phyloP scores from a whole-genome alignment of 1,140 invertebrate species.

The Arion vulgaris region DNA sequence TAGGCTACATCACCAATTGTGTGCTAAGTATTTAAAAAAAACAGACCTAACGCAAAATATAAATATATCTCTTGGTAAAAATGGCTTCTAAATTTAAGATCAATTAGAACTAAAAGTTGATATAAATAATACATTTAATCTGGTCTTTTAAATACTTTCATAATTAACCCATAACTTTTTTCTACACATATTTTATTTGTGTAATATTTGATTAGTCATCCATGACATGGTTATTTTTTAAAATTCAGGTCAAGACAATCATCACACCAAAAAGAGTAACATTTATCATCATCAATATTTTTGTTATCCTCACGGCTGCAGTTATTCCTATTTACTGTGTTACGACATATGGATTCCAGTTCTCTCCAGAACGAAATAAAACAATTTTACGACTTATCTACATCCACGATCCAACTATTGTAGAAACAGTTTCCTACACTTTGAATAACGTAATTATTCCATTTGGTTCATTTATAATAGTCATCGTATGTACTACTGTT shows the following conservation, averaged over 20 bases:
- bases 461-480: background rate
- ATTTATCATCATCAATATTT: background rate
- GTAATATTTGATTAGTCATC: too few species aligned
- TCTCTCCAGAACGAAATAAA: background rate
- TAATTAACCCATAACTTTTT: too few species aligned
- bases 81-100: too few species aligned
- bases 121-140: too few species aligned
- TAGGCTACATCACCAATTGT: too few species aligned
- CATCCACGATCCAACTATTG: background rate
- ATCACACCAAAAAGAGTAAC: constrained; percentile 9
- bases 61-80: too few species aligned
- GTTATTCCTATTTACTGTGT: constrained; percentile 5
- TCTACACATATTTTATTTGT: too few species aligned
- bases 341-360: background rate
- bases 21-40: too few species aligned
- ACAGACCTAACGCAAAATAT: too few species aligned
- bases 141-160: too few species aligned
- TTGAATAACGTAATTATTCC: constrained; percentile 9
- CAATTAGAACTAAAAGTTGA: too few species aligned
- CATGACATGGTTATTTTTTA: too few species aligned
- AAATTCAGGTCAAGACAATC: background rate
- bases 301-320: background rate
- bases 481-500: background rate
- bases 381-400: background rate
- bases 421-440: background rate